Evolutionary conservation across 2,113 vertebrate species (phyloP), one percentile per base, ranked within the genome.

Genomic region (Lophotis ruficrista): DNA sequence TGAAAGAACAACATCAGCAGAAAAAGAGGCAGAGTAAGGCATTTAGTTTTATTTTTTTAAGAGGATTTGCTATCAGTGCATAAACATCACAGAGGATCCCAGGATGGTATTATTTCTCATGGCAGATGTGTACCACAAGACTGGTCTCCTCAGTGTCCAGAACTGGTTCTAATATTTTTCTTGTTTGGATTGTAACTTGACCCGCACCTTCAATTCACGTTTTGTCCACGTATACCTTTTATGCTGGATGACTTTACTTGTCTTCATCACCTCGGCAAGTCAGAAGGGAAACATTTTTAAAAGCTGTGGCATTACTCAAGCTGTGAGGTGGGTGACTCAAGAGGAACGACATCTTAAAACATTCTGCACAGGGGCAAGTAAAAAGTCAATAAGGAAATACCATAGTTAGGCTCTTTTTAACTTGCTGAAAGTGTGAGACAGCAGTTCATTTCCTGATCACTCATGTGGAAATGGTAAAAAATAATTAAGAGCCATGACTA

Each of bases 401-500:
- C 96, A 96, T 72, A 97, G 94, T 96, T 97, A 83, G 94, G 90
- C 91, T 94, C 96, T 92, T 96, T 97, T 96, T 92, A 98, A 97
- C 96, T 97, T 35, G 75, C 95, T 96, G n/a, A 56, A 97, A 97
- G 94, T 96, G 97, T 90, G 96, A 97, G 97, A 95, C 94, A 68
- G 95, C 41, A 78, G 89, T 96, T 98, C 95, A 96, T 98, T 98
- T 98, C 97, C 97, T 98, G 94, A 96, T 97, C 95, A 20, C 70
- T 98, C 98, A 97, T 95, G 94, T 98, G 98, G 97, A 98, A 98
- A 97, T 96, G 96, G 96, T 98, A 97, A 97, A 98, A 97, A 98
- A 97, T 97, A 98, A 98, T 98, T 97, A 98, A 97, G 93, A 96
- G 86, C 96, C 95, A 98, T 93, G 95, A 88, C 93, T 93, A 97